These are phyloP conservation scores for Reinhardtius hippoglossoides DNA, from an alignment of 2,113 vertebrate species.

Conservation along the genomic window DNA sequence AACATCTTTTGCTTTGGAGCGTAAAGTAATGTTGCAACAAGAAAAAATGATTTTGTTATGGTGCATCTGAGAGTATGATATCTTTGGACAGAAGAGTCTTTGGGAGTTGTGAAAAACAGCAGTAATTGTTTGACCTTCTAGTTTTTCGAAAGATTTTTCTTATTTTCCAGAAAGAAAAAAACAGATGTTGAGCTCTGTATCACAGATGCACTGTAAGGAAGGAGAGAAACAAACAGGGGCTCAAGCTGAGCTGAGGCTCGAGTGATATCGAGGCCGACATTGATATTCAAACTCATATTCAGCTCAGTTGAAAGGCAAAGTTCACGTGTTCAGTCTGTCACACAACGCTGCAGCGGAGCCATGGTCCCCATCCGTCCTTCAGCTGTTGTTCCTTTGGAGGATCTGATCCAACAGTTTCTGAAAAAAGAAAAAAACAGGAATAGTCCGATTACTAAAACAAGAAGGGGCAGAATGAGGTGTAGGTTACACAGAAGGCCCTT, in stretches of 20 bases:
- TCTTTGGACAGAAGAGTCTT: background rate
- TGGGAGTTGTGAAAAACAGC: background rate
- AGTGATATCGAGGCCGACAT: background rate
- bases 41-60: background rate
- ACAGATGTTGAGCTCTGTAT: slow-evolving; percentile 37
- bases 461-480: background rate
- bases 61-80: background rate
- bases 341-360: background rate
- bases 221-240: background rate
- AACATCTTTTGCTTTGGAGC: background rate
- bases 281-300: background rate
- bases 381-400: slow-evolving; percentile 87
- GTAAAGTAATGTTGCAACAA: background rate
- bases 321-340: slow-evolving; percentile 5
- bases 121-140: slow-evolving; percentile 3
- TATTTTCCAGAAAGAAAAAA: slow-evolving; percentile 18
- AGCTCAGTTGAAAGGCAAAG: slow-evolving; percentile 4
- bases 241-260: background rate
- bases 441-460: background rate
- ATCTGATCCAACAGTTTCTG: slow-evolving; percentile 83
- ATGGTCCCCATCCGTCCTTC: slow-evolving; percentile 40
- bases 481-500: background rate
- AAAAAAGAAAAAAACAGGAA: slow-evolving; percentile 29
- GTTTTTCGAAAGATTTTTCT: slow-evolving; percentile 19
- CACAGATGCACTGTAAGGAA: background rate